phyloP scores from a whole-genome alignment of 2,888 invertebrate genomes.

The Cistogaster globosa region DNA sequence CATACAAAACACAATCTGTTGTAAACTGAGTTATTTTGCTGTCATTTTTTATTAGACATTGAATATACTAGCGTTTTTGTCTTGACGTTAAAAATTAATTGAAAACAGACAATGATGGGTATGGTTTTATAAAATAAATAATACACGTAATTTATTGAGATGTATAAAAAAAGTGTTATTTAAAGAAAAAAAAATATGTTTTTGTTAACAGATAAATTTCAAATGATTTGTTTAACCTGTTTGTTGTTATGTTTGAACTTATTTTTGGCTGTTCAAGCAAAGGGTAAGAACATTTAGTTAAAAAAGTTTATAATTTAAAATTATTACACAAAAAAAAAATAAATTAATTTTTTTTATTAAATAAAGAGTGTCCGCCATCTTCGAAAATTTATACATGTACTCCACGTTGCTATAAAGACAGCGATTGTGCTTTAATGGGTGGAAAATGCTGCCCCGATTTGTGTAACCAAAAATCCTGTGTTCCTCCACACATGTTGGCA shows the following conservation, averaged over 20 bases:
- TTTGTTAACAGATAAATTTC: slow-evolving; percentile 68
- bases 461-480: slow-evolving; percentile 87
- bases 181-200: background rate
- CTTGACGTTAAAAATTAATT: slow-evolving; percentile 29
- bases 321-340: background rate
- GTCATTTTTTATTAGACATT: slow-evolving; percentile 15
- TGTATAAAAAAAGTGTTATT: background rate
- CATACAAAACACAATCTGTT: slow-evolving; percentile 29
- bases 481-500: slow-evolving; percentile 79
- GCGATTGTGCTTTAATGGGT: slow-evolving; percentile 85
- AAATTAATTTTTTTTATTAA: background rate
- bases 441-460: slow-evolving; percentile 87
- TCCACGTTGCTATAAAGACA: slow-evolving; percentile 86
- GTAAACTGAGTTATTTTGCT: slow-evolving; percentile 7
- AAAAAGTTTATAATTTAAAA: background rate
- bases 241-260: slow-evolving; percentile 8
- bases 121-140: slow-evolving; percentile 41
- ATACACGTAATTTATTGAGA: background rate
- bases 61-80: background rate
- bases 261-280: slow-evolving; percentile 15
- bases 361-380: slow-evolving; percentile 84
- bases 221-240: slow-evolving; percentile 15
- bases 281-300: slow-evolving; percentile 20
- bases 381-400: slow-evolving; percentile 86
- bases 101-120: slow-evolving; percentile 49